Evolutionary conservation across 2,113 vertebrate genomes (phyloP), one percentile per base, ranked within the genome.

Genomic region (Eudyptes chrysolophus): DNA sequence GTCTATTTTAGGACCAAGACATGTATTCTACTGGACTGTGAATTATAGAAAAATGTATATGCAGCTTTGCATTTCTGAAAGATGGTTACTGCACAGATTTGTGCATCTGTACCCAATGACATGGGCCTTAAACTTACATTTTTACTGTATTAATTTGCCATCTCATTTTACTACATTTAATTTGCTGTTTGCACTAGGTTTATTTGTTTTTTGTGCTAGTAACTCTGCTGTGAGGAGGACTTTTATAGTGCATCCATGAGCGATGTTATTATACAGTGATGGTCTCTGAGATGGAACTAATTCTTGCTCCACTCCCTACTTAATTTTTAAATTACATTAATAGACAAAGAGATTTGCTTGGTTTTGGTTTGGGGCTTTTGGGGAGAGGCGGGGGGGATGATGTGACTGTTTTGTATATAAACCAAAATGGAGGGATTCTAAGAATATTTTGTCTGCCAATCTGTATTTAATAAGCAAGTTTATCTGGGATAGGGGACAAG

Each of bases 61-160:
- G 32, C 4, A 94, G 51, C 44, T 93, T 93, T 86, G 8, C 8
- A 74, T 93, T 92, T 79, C 60, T 91, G 76, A 74, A 93, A 89
- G 16, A 60, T 64, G 19, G 69, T 95, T 87, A 72, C 40, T 65
- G 36, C 40, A 87, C 57, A 86, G 29, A 85, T 94, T 94, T 96
- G 66, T 90, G 46, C 82, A 90, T 92, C 71, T 89, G 26, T 84
- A 85, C 60, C 17, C 6, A 74, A 68, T 75, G 69, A 83, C 57
- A 84, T 16, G 54, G 61, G 62, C 44, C 29, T 90, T 90, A 95
- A 83, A 74, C 77, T 80, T 75, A 42, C 9, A 32, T 88, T 92
- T 93, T 97, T 96, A 80, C 62, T 96, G 29, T 46, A 30, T 57
- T 74, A 90, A 93, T 93, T 90, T 85, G 36, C 29, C 22, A 72